Evolutionary conservation across 2,888 invertebrate species (phyloP).

Genomic region (Ditula angustiorana): DNA sequence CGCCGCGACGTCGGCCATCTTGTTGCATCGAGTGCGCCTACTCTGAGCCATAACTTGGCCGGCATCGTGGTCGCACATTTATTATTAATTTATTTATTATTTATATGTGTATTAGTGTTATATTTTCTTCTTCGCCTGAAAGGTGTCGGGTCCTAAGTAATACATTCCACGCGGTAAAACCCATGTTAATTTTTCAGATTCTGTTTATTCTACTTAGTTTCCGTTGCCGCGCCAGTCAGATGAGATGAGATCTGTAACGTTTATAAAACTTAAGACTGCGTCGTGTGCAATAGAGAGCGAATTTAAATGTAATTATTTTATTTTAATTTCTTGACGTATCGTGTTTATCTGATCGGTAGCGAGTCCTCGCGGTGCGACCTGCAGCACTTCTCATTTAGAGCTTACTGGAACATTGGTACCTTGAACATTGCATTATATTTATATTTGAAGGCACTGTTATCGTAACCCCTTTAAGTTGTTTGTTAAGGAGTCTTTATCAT

Average conservation of each 20-base stretch:
- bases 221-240: conserved; percentile 62
- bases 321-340: conserved; percentile 40
- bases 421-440: conserved; percentile 76
- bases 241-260: conserved; percentile 78
- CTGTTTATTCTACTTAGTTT: conserved; percentile 51
- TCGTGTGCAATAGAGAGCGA: conserved; percentile 47
- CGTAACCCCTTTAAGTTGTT: conserved; percentile 80
- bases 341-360: conserved; percentile 35
- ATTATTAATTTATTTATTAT: conserved; percentile 41
- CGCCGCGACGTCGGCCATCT: conserved; percentile 8
- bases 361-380: conserved; percentile 44
- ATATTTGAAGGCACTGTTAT: conserved; percentile 82
- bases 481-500: conserved; percentile 83
- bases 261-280: conserved; percentile 67
- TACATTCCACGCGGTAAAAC: conserved; percentile 84
- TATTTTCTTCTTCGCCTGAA: conserved; percentile 76
- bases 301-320: conserved; percentile 35
- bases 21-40: background rate
- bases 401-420: conserved; percentile 77
- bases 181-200: conserved; percentile 73
- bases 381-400: conserved; percentile 72
- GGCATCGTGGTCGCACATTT: conserved; percentile 39
- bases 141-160: conserved; percentile 81
- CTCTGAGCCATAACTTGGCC: background rate
- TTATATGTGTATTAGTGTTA: conserved; percentile 58